Conservation (phyloP, 1,140 invertebrate genomes). For the Lasaia peninsularis region DNA sequence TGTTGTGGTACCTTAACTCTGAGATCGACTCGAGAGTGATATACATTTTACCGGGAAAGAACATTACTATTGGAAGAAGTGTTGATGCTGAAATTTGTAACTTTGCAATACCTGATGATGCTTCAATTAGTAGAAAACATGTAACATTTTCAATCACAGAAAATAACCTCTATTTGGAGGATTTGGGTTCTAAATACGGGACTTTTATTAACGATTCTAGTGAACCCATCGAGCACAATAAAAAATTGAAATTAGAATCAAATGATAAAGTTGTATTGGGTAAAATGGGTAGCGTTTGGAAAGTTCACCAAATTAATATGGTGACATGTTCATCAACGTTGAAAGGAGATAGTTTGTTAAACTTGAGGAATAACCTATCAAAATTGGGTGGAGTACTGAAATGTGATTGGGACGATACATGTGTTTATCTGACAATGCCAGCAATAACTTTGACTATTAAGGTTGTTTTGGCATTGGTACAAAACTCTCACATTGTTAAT, state of each 20-base stretch:
- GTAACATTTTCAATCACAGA: conserved; percentile 50
- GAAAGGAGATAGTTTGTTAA: conserved; percentile 50
- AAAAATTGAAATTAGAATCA: conserved; percentile 49
- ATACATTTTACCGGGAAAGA: conserved; percentile 41
- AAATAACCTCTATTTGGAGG: conserved; percentile 52
- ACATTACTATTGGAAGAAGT: conserved; percentile 52
- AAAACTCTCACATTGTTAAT: conserved; percentile 80
- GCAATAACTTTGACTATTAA: conserved; percentile 83
- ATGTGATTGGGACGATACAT: conserved; percentile 71
- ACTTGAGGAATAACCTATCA: conserved; percentile 48
- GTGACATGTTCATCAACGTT: conserved; percentile 73
- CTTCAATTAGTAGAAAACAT: conserved; percentile 79
- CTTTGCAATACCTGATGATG: conserved; percentile 70
- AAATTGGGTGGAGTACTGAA: conserved; percentile 66
- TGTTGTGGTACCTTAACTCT: conserved; percentile 59
- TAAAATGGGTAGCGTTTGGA: conserved; percentile 71
- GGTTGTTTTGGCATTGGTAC: conserved; percentile 81
- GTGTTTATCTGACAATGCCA: conserved; percentile 82
- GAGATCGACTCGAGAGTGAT: conserved; percentile 48
- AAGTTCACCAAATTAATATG: conserved; percentile 51
- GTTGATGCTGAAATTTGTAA: conserved; percentile 48
- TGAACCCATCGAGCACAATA: conserved; percentile 46
- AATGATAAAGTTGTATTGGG: conserved; percentile 77
- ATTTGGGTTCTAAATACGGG: conserved; percentile 78
- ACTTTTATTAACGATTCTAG: conserved; percentile 73